phyloP scores from a whole-genome alignment of 1,140 invertebrate genomes.

The Scaptomyza montana region DNA sequence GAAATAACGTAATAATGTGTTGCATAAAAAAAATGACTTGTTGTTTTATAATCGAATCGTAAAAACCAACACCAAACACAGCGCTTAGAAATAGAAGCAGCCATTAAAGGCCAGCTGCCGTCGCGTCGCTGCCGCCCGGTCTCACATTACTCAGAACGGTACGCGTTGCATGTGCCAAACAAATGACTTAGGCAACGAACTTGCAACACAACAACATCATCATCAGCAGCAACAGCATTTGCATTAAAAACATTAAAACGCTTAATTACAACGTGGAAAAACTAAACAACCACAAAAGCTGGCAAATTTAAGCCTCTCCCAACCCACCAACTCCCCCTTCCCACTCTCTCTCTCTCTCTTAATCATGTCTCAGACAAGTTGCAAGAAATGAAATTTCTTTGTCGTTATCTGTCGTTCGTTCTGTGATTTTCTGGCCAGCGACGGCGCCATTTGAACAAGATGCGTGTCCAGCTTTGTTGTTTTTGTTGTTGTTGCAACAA shows the following conservation, averaged over 20 bases:
- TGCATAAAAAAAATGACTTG: slow-evolving; percentile 68
- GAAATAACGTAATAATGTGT: slow-evolving; percentile 81
- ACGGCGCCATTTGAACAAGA: slow-evolving; percentile 26
- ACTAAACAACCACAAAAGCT: slow-evolving; percentile 5
- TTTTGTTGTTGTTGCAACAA: neutral
- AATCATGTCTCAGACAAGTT: no score
- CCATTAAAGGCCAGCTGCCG: slow-evolving; percentile 48
- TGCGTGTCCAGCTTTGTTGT: slow-evolving; percentile 30
- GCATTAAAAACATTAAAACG: neutral
- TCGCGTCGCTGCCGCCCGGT: neutral
- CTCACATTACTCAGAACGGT: slow-evolving; percentile 25
- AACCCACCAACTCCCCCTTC: neutral
- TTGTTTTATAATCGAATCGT: slow-evolving; percentile 77
- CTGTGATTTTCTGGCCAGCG: neutral
- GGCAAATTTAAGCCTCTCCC: slow-evolving; percentile 26
- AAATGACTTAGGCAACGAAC: slow-evolving; percentile 66
- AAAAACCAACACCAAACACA: slow-evolving; percentile 32
- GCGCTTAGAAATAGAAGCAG: slow-evolving; percentile 24
- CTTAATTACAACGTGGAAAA: slow-evolving; percentile 65
- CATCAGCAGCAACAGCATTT: neutral
- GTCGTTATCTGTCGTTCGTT: slow-evolving; percentile 42
- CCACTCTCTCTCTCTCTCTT: slow-evolving; percentile 7
- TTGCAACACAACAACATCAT: slow-evolving; percentile 34
- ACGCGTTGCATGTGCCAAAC: slow-evolving; percentile 38
- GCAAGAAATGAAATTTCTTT: slow-evolving; percentile 32